Conservation (phyloP, 2,797 vertebrate genomes). For the Trachurus trachurus region DNA sequence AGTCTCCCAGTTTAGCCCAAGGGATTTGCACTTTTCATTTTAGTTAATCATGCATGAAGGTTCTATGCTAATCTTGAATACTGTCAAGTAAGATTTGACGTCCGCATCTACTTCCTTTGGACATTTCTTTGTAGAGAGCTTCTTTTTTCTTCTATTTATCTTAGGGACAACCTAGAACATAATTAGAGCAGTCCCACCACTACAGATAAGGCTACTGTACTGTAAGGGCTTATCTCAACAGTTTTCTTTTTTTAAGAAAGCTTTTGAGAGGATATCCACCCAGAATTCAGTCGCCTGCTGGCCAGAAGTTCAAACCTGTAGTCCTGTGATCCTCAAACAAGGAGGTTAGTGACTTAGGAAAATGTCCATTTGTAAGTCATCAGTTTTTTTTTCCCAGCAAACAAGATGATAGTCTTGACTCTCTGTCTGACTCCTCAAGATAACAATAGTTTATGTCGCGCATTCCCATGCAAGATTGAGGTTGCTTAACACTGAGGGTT, state of each 20-base stretch:
- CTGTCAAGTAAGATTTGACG: slow-evolving; percentile 42
- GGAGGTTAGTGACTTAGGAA: slow-evolving; percentile 18
- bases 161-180: slow-evolving; percentile 8
- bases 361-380: slow-evolving; percentile 28
- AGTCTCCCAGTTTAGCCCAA: slow-evolving; percentile 12
- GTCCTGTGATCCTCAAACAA: slow-evolving; percentile 9
- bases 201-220: background rate
- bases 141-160: slow-evolving; percentile 17
- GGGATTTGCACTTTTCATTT: slow-evolving; percentile 42
- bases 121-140: background rate
- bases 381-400: slow-evolving; percentile 17
- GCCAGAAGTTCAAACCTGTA: slow-evolving; percentile 11
- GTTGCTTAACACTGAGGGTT: background rate
- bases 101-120: slow-evolving; percentile 34
- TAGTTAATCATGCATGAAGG: slow-evolving; percentile 39
- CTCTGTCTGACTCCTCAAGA: slow-evolving; percentile 45
- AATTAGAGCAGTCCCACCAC: slow-evolving; percentile 6
- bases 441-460: slow-evolving; percentile 42
- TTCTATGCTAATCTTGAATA: slow-evolving; percentile 40
- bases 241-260: slow-evolving; percentile 4
- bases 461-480: slow-evolving; percentile 30
- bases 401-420: slow-evolving; percentile 41
- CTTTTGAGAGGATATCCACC: slow-evolving; percentile 12
- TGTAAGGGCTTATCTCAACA: slow-evolving; percentile 2
- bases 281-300: background rate